Evolutionary conservation across 2,888 invertebrate species (phyloP).

Genomic region (Cephus sareptanus): DNA sequence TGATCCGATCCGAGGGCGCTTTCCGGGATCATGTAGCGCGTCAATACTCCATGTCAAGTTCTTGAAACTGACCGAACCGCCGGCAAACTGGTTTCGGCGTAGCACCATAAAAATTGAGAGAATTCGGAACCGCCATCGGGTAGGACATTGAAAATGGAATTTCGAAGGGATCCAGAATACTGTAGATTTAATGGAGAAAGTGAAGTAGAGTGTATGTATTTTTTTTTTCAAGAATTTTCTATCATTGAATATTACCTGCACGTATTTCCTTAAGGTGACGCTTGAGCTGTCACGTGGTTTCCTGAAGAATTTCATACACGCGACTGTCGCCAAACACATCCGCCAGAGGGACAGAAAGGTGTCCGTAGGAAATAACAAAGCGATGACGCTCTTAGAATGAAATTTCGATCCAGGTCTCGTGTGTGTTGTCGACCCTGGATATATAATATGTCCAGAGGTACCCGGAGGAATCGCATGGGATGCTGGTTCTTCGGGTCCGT

Average conservation of each 20-base stretch:
- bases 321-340: background rate
- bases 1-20: conserved; percentile 44
- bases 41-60: conserved; percentile 10
- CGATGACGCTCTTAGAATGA: conserved; percentile 38
- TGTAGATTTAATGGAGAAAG: background rate
- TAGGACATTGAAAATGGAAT: background rate
- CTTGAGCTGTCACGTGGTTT: background rate
- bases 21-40: conserved; percentile 41
- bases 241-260: background rate
- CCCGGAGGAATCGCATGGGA: background rate
- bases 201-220: background rate
- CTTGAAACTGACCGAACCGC: conserved; percentile 33
- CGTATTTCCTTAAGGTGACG: background rate
- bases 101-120: conserved; percentile 46
- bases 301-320: background rate
- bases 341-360: conserved; percentile 12
- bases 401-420: background rate
- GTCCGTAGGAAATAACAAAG: conserved; percentile 48
- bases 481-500: background rate
- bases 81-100: conserved; percentile 50
- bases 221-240: background rate
- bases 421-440: background rate
- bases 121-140: conserved; percentile 28
- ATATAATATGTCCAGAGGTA: background rate
- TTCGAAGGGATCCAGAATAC: background rate